A percentile compares a stretch with the other conserved stretches of the same genome.
These are phyloP conservation scores for Euschistus heros DNA, from an alignment of 1,140 invertebrate species.

Conservation along the genomic window DNA sequence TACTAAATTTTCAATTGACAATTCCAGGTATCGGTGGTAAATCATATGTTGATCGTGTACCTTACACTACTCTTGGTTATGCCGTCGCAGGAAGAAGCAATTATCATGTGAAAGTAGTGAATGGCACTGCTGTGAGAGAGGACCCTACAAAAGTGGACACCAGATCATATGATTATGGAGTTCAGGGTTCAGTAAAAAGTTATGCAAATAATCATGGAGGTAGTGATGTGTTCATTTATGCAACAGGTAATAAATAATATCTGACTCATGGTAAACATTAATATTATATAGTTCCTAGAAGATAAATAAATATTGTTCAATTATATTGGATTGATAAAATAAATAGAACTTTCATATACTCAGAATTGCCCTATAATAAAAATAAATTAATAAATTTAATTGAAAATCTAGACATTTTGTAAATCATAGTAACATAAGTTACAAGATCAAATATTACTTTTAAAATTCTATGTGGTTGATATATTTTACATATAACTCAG, in stretches of 20 bases:
- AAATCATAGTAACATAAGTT: no score
- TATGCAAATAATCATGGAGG: constrained; percentile 69
- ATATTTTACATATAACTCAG: no score
- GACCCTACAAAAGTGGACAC: constrained; percentile 51
- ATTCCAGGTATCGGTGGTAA: constrained; percentile 36
- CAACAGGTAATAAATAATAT: constrained; percentile 50
- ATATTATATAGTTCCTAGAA: background rate
- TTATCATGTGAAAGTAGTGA: constrained; percentile 43
- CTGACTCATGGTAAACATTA: background rate
- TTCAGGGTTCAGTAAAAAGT: constrained; percentile 58
- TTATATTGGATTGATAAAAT: no score
- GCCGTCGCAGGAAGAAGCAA: constrained; percentile 62
- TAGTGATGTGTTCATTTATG: constrained; percentile 72
- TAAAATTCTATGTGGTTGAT: no score
- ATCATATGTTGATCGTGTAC: constrained; percentile 46
- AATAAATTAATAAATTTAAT: no score
- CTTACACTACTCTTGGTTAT: constrained; percentile 62
- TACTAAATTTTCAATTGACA: no score
- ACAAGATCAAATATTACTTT: no score
- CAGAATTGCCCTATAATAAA: no score
- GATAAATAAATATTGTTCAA: no score
- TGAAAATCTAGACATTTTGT: no score
- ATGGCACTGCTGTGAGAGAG: constrained; percentile 38
- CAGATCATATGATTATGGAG: constrained; percentile 56
- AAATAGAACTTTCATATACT: no score